Percentiles rank a stretch among this genome's conserved stretches.
phyloP scores from a whole-genome alignment of 2,888 invertebrate species.

The Cephus spinipes region DNA sequence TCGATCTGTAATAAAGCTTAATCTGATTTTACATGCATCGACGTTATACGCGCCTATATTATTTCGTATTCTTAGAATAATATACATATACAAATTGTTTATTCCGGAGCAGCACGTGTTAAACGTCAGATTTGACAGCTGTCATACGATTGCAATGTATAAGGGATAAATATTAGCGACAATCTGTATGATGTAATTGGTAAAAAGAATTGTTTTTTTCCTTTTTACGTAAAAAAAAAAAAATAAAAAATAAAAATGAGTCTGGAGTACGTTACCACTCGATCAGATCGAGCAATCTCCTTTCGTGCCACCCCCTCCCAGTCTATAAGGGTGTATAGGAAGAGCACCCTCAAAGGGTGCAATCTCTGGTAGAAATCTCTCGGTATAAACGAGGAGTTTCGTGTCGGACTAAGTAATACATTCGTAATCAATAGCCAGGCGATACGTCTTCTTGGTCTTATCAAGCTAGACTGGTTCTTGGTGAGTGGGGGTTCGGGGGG shows the following conservation, averaged over 20 bases:
- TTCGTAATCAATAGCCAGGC: conserved; percentile 38
- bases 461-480: conserved; percentile 32
- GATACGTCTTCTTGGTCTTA: conserved; percentile 35
- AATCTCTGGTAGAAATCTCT: conserved; percentile 33
- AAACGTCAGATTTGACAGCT: neutral
- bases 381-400: neutral
- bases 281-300: neutral
- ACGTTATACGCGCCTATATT: neutral
- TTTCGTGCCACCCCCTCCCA: neutral
- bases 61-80: neutral
- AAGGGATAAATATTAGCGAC: neutral
- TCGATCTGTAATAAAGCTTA: neutral
- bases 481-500: neutral
- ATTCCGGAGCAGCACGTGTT: neutral
- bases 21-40: neutral
- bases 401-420: conserved; percentile 33
- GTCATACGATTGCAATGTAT: neutral
- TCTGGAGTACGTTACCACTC: neutral
- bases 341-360: conserved; percentile 31
- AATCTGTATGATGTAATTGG: neutral
- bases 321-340: neutral
- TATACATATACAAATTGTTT: neutral
- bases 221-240: neutral
- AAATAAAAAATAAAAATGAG: neutral
- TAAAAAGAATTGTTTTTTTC: neutral